Base-by-base conservation (phyloP, 2,113 vertebrate species). In the Hirundichthys speculiger region DNA sequence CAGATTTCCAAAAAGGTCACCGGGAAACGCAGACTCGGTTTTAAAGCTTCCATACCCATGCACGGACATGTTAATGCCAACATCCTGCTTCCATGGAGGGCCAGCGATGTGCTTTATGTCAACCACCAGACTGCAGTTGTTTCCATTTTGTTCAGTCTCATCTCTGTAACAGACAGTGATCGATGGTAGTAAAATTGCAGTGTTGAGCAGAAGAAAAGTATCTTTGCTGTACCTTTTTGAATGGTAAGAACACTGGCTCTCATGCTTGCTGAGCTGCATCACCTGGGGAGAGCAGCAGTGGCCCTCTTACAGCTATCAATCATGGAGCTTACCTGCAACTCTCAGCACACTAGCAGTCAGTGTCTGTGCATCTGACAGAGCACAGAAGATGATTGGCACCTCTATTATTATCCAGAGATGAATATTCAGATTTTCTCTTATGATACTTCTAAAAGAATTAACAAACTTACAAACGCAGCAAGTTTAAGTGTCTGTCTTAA, bases 251-350 rank as follows among this genome's bases (percentile, higher is more conserved):
- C 24, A 45, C 61, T 64, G 72, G 51, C 50, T 54, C 69, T 49
- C 61, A 69, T 62, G 69, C 67, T 65, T 2, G 77, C 77, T 82
- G 62, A 83, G 78, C 48, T 38, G 49, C 41, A 20, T 73, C 76
- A 69, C 77, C 77, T 62, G 69, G 74, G 82, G 84, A 80, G 77
- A 84, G 60, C 69, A 69, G 69, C 75, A 55, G 71, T 46, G 73
- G 62, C 69, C 41, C 67, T 77, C 27, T 18, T 42, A 61, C 13
- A 78, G 65, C 82, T 49, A 85, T 90, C 80, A 82, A 84, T 88
- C 85, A 88, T 2, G 19, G 19, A 53, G 47, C 53, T 49, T 65
- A 67, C 69, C 78, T 58, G 68, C 70, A 54, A 66, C 49, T 77
- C 63, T 65, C 56, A 63, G 62, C n/a, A n/a, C n/a, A n/a, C n/a